These are phyloP conservation scores for Pangasius larnaudii DNA, from an alignment of 2,797 vertebrate species.

Conservation along the genomic window DNA sequence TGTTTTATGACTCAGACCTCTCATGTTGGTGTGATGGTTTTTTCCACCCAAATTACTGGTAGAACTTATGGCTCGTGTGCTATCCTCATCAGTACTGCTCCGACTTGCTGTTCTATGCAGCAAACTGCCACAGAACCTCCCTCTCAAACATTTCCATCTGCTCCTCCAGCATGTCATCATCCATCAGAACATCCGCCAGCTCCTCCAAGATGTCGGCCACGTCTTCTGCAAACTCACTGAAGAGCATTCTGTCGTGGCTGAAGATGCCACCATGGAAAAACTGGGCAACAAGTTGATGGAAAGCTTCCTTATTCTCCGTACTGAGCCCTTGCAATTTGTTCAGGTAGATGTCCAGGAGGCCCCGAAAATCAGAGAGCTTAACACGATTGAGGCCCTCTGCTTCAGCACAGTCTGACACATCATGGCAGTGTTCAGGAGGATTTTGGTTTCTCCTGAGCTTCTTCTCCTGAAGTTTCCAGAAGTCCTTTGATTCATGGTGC, in stretches of 20 bases:
- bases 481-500: constrained; percentile 57
- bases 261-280: constrained; percentile 75
- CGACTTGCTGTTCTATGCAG: constrained; percentile 57
- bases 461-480: constrained; percentile 77
- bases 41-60: constrained; percentile 6
- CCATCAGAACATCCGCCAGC: constrained; percentile 71
- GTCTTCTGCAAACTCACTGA: constrained; percentile 75
- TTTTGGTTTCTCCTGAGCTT: constrained; percentile 69
- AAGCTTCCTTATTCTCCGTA: constrained; percentile 64
- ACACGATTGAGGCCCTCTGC: constrained; percentile 75
- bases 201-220: constrained; percentile 80
- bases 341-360: constrained; percentile 76
- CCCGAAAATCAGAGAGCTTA: constrained; percentile 74
- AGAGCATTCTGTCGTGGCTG: constrained; percentile 70
- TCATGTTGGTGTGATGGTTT: too few relatives aligned
- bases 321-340: constrained; percentile 72
- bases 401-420: constrained; percentile 69
- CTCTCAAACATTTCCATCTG: constrained; percentile 81
- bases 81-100: not conserved
- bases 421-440: constrained; percentile 65
- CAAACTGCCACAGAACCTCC: constrained; percentile 78
- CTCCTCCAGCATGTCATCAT: constrained; percentile 72
- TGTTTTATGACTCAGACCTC: not conserved
- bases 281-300: constrained; percentile 66
- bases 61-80: constrained; percentile 22